phyloP scores from a whole-genome alignment of 2,113 vertebrate genomes.

The Rattus rattus region DNA sequence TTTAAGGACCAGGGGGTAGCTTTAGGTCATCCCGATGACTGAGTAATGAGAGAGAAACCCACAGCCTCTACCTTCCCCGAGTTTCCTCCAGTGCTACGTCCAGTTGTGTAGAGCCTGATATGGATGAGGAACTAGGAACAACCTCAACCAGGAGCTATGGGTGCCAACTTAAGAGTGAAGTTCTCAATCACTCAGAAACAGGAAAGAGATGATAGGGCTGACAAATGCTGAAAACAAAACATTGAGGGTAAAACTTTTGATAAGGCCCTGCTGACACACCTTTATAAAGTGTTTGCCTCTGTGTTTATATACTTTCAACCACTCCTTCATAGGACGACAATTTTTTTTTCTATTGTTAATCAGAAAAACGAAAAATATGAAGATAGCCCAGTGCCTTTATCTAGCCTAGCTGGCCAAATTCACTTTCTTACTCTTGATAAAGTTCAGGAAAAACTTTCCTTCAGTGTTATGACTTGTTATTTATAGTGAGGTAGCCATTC shows the following conservation, averaged over 20 bases:
- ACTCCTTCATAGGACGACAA: not conserved
- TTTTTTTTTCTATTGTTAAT: not conserved
- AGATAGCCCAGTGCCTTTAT: not conserved
- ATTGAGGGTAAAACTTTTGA: not conserved
- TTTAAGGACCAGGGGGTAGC: not conserved
- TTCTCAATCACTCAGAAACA: not conserved
- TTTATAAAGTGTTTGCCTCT: not conserved
- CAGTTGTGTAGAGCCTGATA: not conserved
- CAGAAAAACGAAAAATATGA: not conserved
- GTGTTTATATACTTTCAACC: not conserved
- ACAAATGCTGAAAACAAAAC: not conserved
- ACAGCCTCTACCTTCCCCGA: not conserved
- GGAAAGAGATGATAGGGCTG: not conserved
- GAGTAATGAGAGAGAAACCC: not conserved
- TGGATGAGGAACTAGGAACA: not conserved
- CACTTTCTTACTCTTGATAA: slow-evolving; percentile 5
- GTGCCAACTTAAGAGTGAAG: not conserved
- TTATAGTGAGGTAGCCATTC: not conserved
- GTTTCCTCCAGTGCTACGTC: not conserved
- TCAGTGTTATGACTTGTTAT: slow-evolving; percentile 21
- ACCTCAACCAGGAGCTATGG: not conserved
- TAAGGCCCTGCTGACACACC: not conserved
- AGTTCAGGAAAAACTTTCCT: slow-evolving; percentile 22
- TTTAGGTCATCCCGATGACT: not conserved
- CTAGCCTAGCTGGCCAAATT: not conserved